phyloP scores from a whole-genome alignment of 2,113 vertebrate species.

The Nothocercus julius region DNA sequence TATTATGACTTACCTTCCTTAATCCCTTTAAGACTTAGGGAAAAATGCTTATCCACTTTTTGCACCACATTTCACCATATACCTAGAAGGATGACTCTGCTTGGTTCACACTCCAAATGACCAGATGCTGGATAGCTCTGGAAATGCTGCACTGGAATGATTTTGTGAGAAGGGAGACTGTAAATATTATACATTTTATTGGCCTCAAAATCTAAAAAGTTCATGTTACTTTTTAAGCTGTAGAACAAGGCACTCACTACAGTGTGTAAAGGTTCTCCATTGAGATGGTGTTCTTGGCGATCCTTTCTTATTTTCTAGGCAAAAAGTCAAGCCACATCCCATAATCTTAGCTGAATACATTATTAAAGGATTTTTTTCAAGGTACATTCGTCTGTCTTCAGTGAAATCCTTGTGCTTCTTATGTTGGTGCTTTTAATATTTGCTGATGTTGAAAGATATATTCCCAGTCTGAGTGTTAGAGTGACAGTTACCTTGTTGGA shows the following conservation, averaged over 20 bases:
- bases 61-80: background rate
- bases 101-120: background rate
- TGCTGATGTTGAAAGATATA: background rate
- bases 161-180: background rate
- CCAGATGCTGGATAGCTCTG: background rate
- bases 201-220: background rate
- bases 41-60: background rate
- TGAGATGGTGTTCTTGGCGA: background rate
- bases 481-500: background rate
- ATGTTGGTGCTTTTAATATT: slow-evolving; percentile 12
- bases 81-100: background rate
- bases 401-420: slow-evolving; percentile 17
- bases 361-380: background rate
- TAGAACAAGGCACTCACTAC: background rate
- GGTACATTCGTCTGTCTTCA: background rate
- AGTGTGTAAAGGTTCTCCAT: background rate
- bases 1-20: background rate
- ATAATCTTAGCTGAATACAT: background rate
- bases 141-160: background rate
- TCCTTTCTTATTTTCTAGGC: background rate
- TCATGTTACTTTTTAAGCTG: background rate
- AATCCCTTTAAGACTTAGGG: background rate
- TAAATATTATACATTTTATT: background rate
- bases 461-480: background rate
- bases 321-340: background rate